A percentile compares a stretch with the other conserved stretches of the same genome.
Evolutionary conservation across 2,113 vertebrate genomes (phyloP).

Genomic region (Sapayoa aenigma): DNA sequence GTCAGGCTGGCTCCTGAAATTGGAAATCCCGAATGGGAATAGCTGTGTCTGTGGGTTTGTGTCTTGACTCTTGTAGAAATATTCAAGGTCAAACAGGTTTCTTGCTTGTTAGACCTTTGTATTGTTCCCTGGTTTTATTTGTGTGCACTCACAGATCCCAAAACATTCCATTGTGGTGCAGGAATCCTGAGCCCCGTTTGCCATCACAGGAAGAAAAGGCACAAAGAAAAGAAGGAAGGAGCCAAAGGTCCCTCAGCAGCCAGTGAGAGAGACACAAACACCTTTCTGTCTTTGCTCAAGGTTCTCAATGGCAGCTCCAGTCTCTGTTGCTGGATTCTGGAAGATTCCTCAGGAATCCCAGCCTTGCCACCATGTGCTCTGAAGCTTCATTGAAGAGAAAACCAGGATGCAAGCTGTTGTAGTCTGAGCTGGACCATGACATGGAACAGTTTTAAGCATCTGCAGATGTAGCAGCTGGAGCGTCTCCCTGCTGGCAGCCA

Average conservation of each 20-base stretch:
- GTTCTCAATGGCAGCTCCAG: not conserved
- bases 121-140: fast-evolving
- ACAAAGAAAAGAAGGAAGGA: not conserved
- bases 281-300: not conserved
- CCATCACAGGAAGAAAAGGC: not conserved
- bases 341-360: not conserved
- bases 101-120: not conserved
- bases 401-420: not conserved
- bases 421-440: not conserved
- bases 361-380: not conserved
- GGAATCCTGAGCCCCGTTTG: not conserved
- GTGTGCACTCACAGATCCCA: not conserved
- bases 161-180: not conserved
- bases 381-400: not conserved
- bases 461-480: not conserved
- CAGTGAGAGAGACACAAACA: not conserved
- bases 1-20: not conserved
- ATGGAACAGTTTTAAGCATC: not conserved
- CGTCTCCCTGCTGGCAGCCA: not conserved
- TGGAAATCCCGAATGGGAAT: not conserved
- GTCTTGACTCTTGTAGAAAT: not conserved
- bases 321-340: fast-evolving
- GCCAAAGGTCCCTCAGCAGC: not conserved
- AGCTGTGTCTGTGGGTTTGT: not conserved
- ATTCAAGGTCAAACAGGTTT: not conserved